phyloP scores from a whole-genome alignment of 2,888 invertebrate species.

The Ophion costatus region DNA sequence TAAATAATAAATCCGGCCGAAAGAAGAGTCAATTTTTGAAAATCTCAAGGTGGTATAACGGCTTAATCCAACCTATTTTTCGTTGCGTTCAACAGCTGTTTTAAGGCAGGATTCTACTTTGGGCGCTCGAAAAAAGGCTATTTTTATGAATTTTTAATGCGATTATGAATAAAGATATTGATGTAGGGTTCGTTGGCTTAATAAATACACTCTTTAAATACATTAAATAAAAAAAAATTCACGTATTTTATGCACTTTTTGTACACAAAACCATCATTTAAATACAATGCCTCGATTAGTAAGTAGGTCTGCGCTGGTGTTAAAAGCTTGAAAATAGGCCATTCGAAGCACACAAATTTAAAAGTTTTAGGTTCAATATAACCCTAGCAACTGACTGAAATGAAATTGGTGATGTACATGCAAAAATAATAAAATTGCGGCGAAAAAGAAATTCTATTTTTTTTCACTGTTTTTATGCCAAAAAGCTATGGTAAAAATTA shows the following conservation, averaged over 20 bases:
- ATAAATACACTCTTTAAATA: background rate
- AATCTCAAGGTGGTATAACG: too few species aligned
- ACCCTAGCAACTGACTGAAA: background rate
- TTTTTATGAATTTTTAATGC: too few species aligned
- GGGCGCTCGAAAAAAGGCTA: too few species aligned
- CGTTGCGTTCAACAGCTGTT: too few species aligned
- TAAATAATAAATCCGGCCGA: too few species aligned
- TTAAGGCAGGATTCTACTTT: too few species aligned
- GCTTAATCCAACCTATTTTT: too few species aligned
- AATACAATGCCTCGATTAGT: too few species aligned
- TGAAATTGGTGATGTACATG: background rate
- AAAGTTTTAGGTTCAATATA: background rate
- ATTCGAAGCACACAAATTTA: background rate
- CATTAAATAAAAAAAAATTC: too few species aligned
- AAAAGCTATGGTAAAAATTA: slow-evolving; percentile 51
- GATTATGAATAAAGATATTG: background rate
- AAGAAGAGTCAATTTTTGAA: too few species aligned
- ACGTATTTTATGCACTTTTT: too few species aligned
- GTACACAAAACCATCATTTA: too few species aligned
- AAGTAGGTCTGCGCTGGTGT: background rate
- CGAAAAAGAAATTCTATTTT: slow-evolving; percentile 34
- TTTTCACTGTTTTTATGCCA: slow-evolving; percentile 48
- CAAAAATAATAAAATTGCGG: slow-evolving; percentile 12
- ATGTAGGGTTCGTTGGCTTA: background rate
- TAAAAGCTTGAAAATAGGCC: background rate